Conservation (phyloP, 2,888 invertebrate genomes). For the Allophyes oxyacanthae region DNA sequence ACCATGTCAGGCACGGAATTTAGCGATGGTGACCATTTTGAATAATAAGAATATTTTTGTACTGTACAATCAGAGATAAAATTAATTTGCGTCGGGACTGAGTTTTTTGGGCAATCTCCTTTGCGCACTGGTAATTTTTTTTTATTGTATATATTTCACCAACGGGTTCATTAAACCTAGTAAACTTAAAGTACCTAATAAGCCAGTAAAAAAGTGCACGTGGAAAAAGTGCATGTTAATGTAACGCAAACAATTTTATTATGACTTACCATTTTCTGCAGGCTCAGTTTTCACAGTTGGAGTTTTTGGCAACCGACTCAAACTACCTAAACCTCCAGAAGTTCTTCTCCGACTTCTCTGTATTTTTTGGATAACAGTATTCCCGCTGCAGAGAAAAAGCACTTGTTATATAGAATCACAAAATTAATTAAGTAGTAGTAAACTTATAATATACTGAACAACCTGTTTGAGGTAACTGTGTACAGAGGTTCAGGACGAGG, state of each 20-base stretch:
- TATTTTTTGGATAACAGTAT: constrained; percentile 77
- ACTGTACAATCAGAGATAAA: too few species aligned
- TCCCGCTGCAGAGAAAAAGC: constrained; percentile 66
- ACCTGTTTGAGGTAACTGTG: constrained; percentile 81
- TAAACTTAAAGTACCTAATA: too few species aligned
- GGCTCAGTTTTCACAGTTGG: constrained; percentile 63
- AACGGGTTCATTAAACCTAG: too few species aligned
- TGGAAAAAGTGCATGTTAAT: neutral
- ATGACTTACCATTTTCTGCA: constrained; percentile 66
- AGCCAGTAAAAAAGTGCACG: too few species aligned
- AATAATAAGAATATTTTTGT: too few species aligned
- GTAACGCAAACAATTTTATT: neutral
- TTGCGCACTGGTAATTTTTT: too few species aligned
- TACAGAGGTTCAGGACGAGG: constrained; percentile 74
- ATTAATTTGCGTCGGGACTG: too few species aligned
- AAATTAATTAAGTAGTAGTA: neutral
- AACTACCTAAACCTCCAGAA: constrained; percentile 72
- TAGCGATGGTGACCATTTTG: too few species aligned
- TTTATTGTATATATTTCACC: too few species aligned
- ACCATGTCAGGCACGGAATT: too few species aligned
- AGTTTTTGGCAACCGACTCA: constrained; percentile 74
- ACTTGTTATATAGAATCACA: constrained; percentile 9
- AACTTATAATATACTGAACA: constrained; percentile 42
- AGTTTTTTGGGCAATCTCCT: too few species aligned
- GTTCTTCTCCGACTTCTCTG: constrained; percentile 73